Base-by-base conservation (phyloP, 1,140 invertebrate genomes). In the Orussus abietinus region DNA sequence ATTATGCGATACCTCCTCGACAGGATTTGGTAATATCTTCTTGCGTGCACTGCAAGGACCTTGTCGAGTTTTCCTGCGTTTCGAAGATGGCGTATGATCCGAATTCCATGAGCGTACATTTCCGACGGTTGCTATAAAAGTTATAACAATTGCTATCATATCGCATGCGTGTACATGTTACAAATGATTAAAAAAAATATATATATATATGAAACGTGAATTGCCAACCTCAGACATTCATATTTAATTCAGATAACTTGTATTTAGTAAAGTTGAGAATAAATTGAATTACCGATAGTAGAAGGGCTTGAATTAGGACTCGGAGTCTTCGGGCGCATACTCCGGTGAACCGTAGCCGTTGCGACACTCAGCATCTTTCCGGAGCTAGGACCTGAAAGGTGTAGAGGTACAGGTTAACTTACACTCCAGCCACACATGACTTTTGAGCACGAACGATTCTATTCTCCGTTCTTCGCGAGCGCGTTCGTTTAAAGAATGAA, bases 361-460 rank as follows among this genome's bases (percentile, higher is more conserved):
- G 42, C 26, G 15, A 45, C 35, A 35, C 42, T 45, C 25, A 45
- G 35, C 42, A 45, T 45, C 28, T 30, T 45, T 29, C 13, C 22
- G 6, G n/a, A 15, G 5, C 17, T 25, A 28, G n/a, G n/a, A 30
- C 28, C 18, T n/a, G 3, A 15, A 38, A 7, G n/a, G 19, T 14
- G 3, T 10, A 15, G 10, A 15, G n/a, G n/a, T n/a, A n/a, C n/a
- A n/a, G n/a, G n/a, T n/a, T n/a, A n/a, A n/a, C n/a, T n/a, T n/a
- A n/a, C n/a, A n/a, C n/a, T n/a, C n/a, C n/a, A n/a, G n/a, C n/a
- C n/a, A n/a, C n/a, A n/a, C n/a, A n/a, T n/a, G n/a, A n/a, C n/a
- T n/a, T n/a, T n/a, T n/a, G n/a, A n/a, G n/a, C n/a, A n/a, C n/a
- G n/a, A n/a, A n/a, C n/a, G n/a, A 25, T 25, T 25, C n/a, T n/a